Evolutionary conservation across 2,888 invertebrate species (phyloP), one percentile per base, ranked within the genome.

Genomic region (Cephus sareptanus): DNA sequence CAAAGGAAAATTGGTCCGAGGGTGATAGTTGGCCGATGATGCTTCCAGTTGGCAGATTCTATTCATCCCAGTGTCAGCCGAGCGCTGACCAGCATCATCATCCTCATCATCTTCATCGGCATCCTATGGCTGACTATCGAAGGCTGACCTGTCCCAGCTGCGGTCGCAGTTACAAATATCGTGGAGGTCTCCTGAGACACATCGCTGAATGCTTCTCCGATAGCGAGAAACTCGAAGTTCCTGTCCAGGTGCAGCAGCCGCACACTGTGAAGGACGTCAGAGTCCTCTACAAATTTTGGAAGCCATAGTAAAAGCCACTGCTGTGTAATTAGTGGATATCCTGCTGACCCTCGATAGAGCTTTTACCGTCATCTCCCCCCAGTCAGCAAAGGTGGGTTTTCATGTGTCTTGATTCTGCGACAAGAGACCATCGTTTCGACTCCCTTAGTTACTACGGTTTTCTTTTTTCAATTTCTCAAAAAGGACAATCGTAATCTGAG

Each of bases 161-260:
- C 83, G 90, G 90, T 76, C 89, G 90, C 82, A 91, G 88, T 85
- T 92, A 91, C 90, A 91, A 91, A 85, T 91, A 91, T 86, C 89
- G 91, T 73, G 90, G 91, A 76, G 91, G 91, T 83, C 84, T 92
- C 79, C 87, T 90, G 75, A 85, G 91, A 81, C 92, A 92, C 88
- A 84, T 91, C 79, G 87, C 88, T 76, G 91, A 91, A 76, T 91
- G 91, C 86, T 86, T 90, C 80, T 85, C 87, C 80, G 88, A 89
- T 77, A 87, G 83, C 76, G 88, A 88, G 83, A 87, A 86, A 79
- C 81, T 85, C 83, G 87, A 87, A 78, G 75, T 75, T 6, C 33
- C 70, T 15, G 70, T 12, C 15, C 80, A 75, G 33, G 82, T 81
- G 40, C 85, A 83, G 74, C 85, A 81, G 34, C 83, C 83, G 34